These are phyloP conservation scores for Adela reaumurella DNA, from an alignment of 2,888 invertebrate genomes.

Conservation along the genomic window DNA sequence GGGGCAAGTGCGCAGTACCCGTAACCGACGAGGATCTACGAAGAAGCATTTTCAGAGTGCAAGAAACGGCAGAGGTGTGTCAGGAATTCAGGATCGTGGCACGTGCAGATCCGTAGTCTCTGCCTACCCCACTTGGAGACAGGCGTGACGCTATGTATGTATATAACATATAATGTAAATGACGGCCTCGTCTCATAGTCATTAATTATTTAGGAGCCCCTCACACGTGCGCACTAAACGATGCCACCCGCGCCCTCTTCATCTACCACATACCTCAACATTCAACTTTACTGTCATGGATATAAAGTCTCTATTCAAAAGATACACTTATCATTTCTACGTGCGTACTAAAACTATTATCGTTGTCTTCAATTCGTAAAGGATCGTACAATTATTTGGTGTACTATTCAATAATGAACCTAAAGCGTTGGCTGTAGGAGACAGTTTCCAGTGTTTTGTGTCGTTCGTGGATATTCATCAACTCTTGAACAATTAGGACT, in stretches of 20 bases:
- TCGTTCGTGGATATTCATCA: background rate
- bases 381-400: background rate
- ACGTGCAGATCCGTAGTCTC: no score
- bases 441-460: no score
- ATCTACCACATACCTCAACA: background rate
- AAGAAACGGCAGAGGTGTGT: no score
- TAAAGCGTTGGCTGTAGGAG: background rate
- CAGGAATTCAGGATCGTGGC: no score
- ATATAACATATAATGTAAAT: no score
- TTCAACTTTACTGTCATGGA: background rate
- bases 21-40: no score
- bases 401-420: background rate
- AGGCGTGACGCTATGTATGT: no score
- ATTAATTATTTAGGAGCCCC: background rate
- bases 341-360: background rate
- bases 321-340: background rate
- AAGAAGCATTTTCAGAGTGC: no score
- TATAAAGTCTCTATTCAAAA: background rate
- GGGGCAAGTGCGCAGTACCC: no score
- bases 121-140: no score
- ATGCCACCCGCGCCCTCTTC: background rate
- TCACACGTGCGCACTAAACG: background rate
- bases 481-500: background rate
- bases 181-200: background rate
- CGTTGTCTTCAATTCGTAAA: background rate